phyloP scores from a whole-genome alignment of 2,888 invertebrate species.

The Pollenia griseotomentosa region DNA sequence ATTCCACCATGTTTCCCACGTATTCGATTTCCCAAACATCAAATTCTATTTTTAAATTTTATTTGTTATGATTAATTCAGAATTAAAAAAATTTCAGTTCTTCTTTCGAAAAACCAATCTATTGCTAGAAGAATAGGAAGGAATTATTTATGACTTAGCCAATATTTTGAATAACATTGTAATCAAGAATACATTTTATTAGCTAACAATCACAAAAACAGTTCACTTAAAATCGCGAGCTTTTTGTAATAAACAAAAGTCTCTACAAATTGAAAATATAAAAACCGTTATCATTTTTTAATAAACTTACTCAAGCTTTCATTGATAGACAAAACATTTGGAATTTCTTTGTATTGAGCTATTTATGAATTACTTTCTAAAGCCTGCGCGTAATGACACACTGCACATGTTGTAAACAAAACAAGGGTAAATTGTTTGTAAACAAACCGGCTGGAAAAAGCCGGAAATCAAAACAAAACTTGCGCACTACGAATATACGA shows the following conservation, averaged over 20 bases:
- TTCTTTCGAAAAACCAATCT: too few species aligned
- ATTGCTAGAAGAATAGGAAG: too few species aligned
- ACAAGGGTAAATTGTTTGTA: constrained; percentile 73
- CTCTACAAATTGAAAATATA: background rate
- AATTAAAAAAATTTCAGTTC: too few species aligned
- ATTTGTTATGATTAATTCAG: too few species aligned
- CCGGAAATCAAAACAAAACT: constrained; percentile 75
- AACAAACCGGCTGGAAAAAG: constrained; percentile 74
- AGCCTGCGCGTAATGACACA: constrained; percentile 53
- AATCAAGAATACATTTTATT: background rate
- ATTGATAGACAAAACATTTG: constrained; percentile 47
- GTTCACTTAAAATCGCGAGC: background rate
- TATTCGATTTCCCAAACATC: too few species aligned
- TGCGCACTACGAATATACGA: constrained; percentile 76
- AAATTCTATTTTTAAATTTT: too few species aligned
- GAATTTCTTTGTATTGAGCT: background rate
- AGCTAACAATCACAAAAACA: background rate
- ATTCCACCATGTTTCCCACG: too few species aligned
- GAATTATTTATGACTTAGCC: too few species aligned
- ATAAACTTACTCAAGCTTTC: constrained; percentile 25
- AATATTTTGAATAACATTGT: too few species aligned
- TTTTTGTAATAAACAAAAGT: background rate
- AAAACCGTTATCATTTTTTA: constrained; percentile 14
- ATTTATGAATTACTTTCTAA: constrained; percentile 67
- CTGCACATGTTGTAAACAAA: constrained; percentile 71